phyloP scores from a whole-genome alignment of 2,888 invertebrate species.

The Machimus atricapillus region DNA sequence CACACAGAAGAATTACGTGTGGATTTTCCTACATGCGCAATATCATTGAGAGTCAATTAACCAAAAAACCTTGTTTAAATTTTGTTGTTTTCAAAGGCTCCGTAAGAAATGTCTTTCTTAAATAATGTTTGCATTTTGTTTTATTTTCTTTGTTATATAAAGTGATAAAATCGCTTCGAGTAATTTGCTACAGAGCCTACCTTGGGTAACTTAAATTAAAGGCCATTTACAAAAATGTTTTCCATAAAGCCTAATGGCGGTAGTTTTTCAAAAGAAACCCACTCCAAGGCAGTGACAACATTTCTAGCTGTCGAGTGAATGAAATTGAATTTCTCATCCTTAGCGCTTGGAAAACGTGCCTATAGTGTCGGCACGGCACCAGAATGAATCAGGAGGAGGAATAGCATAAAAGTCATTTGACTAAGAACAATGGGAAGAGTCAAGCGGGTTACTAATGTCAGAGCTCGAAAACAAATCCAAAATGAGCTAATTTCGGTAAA shows the following conservation, averaged over 20 bases:
- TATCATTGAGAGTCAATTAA: background rate
- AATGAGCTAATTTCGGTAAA: conserved; percentile 41
- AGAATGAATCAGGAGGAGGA: background rate
- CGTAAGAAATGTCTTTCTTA: background rate
- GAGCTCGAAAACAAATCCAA: conserved; percentile 18
- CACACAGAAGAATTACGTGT: background rate
- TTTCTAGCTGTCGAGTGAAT: background rate
- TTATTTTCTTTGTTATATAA: background rate
- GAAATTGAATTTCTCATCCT: background rate
- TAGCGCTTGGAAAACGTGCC: background rate
- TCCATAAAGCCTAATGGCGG: background rate
- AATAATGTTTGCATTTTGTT: background rate
- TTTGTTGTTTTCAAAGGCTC: background rate
- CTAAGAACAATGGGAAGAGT: background rate
- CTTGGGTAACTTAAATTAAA: background rate
- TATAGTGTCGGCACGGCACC: background rate
- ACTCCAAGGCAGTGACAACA: background rate
- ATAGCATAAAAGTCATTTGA: conserved; percentile 24
- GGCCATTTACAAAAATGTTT: background rate
- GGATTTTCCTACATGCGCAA: background rate
- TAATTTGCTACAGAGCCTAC: background rate
- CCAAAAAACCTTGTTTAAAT: background rate
- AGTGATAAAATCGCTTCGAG: background rate
- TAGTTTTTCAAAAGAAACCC: background rate
- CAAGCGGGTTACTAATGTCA: conserved; percentile 20